Conservation (phyloP, 2,888 invertebrate species). For the Galeopsomyia nigrocyanea region DNA sequence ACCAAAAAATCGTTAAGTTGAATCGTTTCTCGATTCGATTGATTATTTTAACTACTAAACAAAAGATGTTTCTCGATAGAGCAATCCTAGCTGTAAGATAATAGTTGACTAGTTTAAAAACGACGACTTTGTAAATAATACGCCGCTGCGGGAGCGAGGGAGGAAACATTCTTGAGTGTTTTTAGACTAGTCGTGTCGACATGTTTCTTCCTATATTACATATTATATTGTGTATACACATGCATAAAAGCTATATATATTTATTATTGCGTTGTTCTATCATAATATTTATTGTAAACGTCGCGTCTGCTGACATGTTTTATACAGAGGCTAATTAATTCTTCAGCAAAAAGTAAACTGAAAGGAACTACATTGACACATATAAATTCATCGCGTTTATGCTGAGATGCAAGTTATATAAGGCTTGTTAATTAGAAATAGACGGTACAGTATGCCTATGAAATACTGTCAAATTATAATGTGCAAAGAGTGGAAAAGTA, state of each 20-base stretch:
- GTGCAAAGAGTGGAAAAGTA: no score
- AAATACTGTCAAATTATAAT: no score
- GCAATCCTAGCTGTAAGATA: conserved; percentile 57
- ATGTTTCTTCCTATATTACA: conserved; percentile 65
- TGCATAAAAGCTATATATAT: conserved; percentile 62
- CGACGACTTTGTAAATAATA: conserved; percentile 60
- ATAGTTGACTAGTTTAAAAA: conserved; percentile 55
- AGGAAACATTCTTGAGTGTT: conserved; percentile 60
- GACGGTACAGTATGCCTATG: no score
- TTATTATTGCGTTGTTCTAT: conserved; percentile 69
- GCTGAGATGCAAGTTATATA: conserved; percentile 35
- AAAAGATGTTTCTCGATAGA: conserved; percentile 29
- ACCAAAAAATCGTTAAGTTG: conserved; percentile 38
- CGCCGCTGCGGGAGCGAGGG: conserved; percentile 22
- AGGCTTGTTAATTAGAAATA: not conserved
- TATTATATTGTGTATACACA: conserved; percentile 55
- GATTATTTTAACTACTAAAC: conserved; percentile 28
- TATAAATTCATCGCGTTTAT: conserved; percentile 43
- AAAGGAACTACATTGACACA: conserved; percentile 45
- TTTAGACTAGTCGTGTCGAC: conserved; percentile 66
- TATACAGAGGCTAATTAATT: conserved; percentile 49
- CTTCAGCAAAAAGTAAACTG: conserved; percentile 22
- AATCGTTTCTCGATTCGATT: conserved; percentile 48
- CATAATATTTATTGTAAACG: conserved; percentile 67
- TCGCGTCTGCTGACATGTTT: conserved; percentile 58